Conservation (phyloP, 2,113 vertebrate genomes). For the Bubo blakistoni region DNA sequence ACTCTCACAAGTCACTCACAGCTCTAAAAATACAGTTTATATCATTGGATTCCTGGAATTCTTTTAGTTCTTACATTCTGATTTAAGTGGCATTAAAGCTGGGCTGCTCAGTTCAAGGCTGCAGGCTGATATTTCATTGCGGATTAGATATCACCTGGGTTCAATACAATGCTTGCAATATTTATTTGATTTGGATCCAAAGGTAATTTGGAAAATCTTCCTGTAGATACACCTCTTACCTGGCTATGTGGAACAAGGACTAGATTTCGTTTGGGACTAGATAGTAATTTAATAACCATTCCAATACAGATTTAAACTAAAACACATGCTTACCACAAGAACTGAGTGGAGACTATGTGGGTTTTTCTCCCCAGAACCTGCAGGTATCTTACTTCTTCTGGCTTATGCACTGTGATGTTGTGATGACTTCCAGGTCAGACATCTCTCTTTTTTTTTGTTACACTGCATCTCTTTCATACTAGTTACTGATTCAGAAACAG, state of each 20-base stretch:
- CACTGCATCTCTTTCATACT: neutral
- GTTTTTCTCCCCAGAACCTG: neutral
- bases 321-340: conserved; percentile 37
- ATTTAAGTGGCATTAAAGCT: conserved; percentile 85
- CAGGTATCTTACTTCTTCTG: neutral
- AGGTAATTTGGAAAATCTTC: conserved; percentile 57
- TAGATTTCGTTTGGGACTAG: conserved; percentile 50
- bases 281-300: conserved; percentile 64
- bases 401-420: neutral
- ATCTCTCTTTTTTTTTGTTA: neutral
- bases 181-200: conserved; percentile 69
- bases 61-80: conserved; percentile 83
- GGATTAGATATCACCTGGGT: conserved; percentile 80
- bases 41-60: conserved; percentile 89
- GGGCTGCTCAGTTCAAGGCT: conserved; percentile 72
- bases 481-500: conserved; percentile 44
- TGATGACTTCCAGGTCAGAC: neutral
- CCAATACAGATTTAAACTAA: conserved; percentile 54
- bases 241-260: conserved; percentile 19
- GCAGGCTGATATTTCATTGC: conserved; percentile 62
- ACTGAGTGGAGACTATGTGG: neutral
- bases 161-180: conserved; percentile 69
- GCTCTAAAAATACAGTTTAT: conserved; percentile 94
- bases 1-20: conserved; percentile 79
- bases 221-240: conserved; percentile 57